Evolutionary conservation across 2,888 invertebrate species (phyloP), one percentile per base, ranked within the genome.

Genomic region (Sabatieria punctata): DNA sequence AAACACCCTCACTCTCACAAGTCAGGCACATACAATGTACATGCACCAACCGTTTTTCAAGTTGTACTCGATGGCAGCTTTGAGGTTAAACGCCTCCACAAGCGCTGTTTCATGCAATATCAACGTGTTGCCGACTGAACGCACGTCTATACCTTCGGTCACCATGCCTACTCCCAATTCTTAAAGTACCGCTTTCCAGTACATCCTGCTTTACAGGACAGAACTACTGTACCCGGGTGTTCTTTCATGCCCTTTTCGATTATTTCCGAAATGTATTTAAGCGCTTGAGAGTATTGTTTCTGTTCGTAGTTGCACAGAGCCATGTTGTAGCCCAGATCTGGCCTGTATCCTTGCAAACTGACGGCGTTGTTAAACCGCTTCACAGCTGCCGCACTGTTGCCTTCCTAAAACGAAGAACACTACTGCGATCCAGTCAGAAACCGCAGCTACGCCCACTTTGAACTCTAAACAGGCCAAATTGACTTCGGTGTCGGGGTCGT

Each of bases 51-150:
- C 73, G 65, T 86, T 84, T 65, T 82, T 82, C 43, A 83, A 75
- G 65, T 89, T 85, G 69, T 86, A 97, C 68, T 95, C 93, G 57
- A 97, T 88, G 3, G 95, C 95, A 11, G 95, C 91, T 73, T 95
- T 95, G 22, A 97, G 74, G 71, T 97, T 97, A 63, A 95, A 88
- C 0, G 95, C 93, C 71, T 97, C 97, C 13, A 97, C 85, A 2
- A 97, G 75, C 21, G 91, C 89, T 2, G 95, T 93, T 66, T 93
- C 82, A 61, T 95, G 91, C 49, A 97, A 73, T 1, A 82, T 82
- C 48, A 86, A 71, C 1, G 89, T 86, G 67, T 93, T 93, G 0
- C 95, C 95, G 30, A 97, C 93, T 62, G 91, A 91, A 52, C 91
- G 77, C 0, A 88, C 83, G 54, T 73, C 73, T 42, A 72, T 65